Evolutionary conservation across 2,888 invertebrate species (phyloP), one percentile per base, ranked within the genome.

Genomic region (Chloromyia formosa): DNA sequence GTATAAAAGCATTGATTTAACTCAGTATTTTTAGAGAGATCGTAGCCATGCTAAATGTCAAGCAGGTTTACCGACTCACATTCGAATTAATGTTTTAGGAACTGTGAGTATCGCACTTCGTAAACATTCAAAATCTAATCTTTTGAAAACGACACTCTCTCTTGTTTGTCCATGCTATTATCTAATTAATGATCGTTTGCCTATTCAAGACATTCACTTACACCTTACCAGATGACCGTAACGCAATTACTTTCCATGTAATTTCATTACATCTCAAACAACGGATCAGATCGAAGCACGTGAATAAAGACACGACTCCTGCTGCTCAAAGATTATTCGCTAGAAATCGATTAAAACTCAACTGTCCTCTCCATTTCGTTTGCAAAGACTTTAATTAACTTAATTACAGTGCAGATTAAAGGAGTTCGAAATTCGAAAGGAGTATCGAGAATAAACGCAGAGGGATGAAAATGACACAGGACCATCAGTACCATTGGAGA

Each of bases 341-440:
- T 49, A 66, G 35, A n/a, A 49, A 66, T 66, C 66, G 66, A 66
- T 66, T 66, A 66, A 49, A 66, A 22, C 16, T 1, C 22, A 53
- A 23, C 66, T 66, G 22, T 5, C 14, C 49, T 35, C 27, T 35
- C 7, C 27, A 7, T 35, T 35, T 35, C 27, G 20, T 60, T 64
- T 12, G 64, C 40, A 64, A 20, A 20, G 66, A 66, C 66, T 66
- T 49, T 49, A 66, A 66, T 66, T 66, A 66, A 66, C 22, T 66
- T 66, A 66, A 66, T 66, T 66, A 66, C 53, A 22, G n/a, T 49
- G 45, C 20, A 49, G 66, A 66, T 66, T 66, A 45, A 40, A 66
- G 22, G 66, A 66, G n/a, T n/a, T n/a, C n/a, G 27, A 35, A 7
- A 35, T 2, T 7, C 3, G 2, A 58, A 20, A 18, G 7, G 22